phyloP scores from a whole-genome alignment of 2,113 vertebrate genomes.

The Micromys minutus region DNA sequence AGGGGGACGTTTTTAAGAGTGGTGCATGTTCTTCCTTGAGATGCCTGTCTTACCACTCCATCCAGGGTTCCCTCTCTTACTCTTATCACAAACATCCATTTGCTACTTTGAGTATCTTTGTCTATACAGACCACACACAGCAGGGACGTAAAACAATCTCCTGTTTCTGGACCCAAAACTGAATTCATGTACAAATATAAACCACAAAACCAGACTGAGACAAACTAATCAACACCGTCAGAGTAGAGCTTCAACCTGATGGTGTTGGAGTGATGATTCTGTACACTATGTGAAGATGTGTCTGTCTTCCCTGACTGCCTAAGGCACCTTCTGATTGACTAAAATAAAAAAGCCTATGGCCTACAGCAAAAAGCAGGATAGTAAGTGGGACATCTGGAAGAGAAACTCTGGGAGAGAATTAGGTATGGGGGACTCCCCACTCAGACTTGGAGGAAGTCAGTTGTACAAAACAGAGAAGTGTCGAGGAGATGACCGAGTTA shows the following conservation, averaged over 20 bases:
- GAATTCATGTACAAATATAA: not conserved
- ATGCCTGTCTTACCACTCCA: not conserved
- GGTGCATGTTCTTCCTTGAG: constrained; percentile 20
- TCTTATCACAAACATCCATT: not conserved
- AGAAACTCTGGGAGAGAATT: too few species aligned
- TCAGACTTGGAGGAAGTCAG: too few species aligned
- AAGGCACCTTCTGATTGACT: too few species aligned
- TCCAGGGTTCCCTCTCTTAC: not conserved
- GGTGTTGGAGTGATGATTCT: not conserved
- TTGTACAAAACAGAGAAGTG: too few species aligned
- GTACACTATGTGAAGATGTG: too few species aligned
- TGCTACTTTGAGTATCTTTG: not conserved
- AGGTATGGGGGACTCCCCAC: too few species aligned
- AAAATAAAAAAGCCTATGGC: too few species aligned
- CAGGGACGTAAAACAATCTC: constrained; percentile 6
- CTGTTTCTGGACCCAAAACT: not conserved
- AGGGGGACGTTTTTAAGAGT: not conserved
- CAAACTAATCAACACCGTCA: not conserved
- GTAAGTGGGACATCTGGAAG: too few species aligned
- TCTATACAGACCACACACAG: not conserved
- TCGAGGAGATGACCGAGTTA: too few species aligned
- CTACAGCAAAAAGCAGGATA: too few species aligned
- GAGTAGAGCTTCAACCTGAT: not conserved
- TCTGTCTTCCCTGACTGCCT: too few species aligned
- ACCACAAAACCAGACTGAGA: not conserved